A percentile compares a stretch with the other conserved stretches of the same genome.
These are phyloP conservation scores for Barypeithes pellucidus DNA, from an alignment of 2,888 invertebrate genomes.

Conservation along the genomic window DNA sequence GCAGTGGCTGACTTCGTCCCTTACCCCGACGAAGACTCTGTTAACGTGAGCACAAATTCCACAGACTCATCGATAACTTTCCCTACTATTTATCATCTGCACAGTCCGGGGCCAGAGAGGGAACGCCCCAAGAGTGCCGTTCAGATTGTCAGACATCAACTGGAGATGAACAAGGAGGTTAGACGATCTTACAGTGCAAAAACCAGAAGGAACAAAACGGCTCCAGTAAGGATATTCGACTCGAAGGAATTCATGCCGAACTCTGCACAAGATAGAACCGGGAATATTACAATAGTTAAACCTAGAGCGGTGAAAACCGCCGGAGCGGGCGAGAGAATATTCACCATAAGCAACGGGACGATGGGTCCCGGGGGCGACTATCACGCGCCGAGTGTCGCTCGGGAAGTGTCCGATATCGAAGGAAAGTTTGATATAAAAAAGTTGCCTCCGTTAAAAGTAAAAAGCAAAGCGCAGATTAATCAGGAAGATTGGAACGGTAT, in stretches of 20 bases:
- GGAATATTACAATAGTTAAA: constrained; percentile 35
- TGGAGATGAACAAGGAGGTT: constrained; percentile 60
- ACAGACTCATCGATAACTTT: constrained; percentile 59
- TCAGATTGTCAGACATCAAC: constrained; percentile 66
- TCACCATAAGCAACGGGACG: constrained; percentile 56
- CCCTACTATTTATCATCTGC: constrained; percentile 62
- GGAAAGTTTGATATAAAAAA: constrained; percentile 36
- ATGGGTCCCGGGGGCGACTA: constrained; percentile 59
- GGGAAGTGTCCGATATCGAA: constrained; percentile 57
- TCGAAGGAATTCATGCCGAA: constrained; percentile 43
- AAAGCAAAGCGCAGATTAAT: constrained; percentile 36
- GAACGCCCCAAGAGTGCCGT: constrained; percentile 68
- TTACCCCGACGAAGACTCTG: constrained; percentile 44
- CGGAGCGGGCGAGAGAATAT: constrained; percentile 59
- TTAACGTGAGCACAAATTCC: neutral
- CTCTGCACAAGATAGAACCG: neutral
- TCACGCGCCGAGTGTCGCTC: constrained; percentile 32
- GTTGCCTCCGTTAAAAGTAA: constrained; percentile 38
- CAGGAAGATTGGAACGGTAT: constrained; percentile 43
- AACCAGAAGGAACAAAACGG: constrained; percentile 65
- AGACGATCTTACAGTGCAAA: constrained; percentile 57
- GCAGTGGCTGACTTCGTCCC: constrained; percentile 34
- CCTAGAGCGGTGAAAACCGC: constrained; percentile 62
- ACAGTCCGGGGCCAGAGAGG: constrained; percentile 44
- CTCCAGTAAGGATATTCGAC: constrained; percentile 60